phyloP scores from a whole-genome alignment of 2,113 vertebrate species.

The Neotoma lepida region DNA sequence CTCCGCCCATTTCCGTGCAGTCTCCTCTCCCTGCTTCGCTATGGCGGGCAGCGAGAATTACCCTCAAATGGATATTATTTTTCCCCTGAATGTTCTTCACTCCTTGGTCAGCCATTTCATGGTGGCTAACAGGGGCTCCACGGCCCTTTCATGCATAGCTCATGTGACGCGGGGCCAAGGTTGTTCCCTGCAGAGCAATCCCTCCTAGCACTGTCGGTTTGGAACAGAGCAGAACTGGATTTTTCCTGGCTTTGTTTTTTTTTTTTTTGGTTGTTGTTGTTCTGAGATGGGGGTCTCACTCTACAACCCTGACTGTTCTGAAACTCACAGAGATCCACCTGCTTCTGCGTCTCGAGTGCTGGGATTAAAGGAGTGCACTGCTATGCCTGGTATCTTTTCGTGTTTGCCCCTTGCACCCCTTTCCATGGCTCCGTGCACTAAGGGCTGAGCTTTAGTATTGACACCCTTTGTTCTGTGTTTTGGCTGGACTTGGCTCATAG shows the following conservation, averaged over 20 bases:
- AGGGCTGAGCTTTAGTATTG: neutral
- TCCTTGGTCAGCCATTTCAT: neutral
- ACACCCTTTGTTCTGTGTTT: fast-evolving
- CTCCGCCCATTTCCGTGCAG: neutral
- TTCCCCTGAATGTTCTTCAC: neutral
- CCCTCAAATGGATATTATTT: neutral
- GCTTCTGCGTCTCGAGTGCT: neutral
- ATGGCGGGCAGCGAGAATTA: neutral
- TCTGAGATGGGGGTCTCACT: neutral
- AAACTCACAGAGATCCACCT: neutral
- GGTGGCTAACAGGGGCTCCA: fast-evolving
- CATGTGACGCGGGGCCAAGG: neutral
- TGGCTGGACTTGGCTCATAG: neutral
- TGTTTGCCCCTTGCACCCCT: neutral
- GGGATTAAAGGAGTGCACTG: neutral
- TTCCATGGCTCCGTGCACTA: fast-evolving
- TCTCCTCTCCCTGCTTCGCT: no score
- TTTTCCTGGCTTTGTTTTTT: neutral
- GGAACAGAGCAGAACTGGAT: neutral
- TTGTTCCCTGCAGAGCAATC: neutral
- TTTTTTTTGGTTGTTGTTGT: no score
- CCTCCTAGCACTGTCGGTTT: fast-evolving
- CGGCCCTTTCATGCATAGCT: neutral
- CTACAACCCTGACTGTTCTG: neutral
- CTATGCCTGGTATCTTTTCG: neutral